Evolutionary conservation across 2,113 vertebrate species (phyloP).

Genomic region (Hypomesus transpacificus): DNA sequence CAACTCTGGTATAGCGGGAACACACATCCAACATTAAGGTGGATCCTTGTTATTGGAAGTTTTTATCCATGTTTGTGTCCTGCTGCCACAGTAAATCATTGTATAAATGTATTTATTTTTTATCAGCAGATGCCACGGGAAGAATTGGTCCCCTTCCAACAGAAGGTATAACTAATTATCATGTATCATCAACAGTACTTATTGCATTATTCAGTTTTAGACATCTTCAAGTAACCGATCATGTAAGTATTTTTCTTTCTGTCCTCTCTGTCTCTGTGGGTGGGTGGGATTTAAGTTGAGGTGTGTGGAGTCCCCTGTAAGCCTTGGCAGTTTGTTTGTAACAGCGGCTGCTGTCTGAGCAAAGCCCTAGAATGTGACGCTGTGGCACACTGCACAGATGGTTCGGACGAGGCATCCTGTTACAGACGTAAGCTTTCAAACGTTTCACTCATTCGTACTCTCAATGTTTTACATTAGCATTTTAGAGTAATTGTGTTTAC

Average conservation of each 20-base stretch:
- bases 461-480: not conserved
- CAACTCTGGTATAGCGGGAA: no score
- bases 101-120: no score
- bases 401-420: constrained; percentile 78
- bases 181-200: not conserved
- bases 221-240: not conserved
- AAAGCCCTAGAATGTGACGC: constrained; percentile 82
- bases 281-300: constrained; percentile 33
- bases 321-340: constrained; percentile 73
- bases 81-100: not conserved
- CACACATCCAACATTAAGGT: no score
- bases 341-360: constrained; percentile 82
- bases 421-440: constrained; percentile 38
- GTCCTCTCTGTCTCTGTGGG: not conserved
- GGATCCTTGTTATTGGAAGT: no score
- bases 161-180: not conserved
- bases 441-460: not conserved
- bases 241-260: no score
- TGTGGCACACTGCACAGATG: constrained; percentile 72
- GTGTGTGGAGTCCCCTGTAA: constrained; percentile 70
- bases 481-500: not conserved
- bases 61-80: no score
- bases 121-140: not conserved
- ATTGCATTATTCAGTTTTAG: not conserved
- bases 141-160: not conserved